Evolutionary conservation across 1,140 invertebrate species (phyloP), one percentile per base, ranked within the genome.

Genomic region (Conus betulinus): DNA sequence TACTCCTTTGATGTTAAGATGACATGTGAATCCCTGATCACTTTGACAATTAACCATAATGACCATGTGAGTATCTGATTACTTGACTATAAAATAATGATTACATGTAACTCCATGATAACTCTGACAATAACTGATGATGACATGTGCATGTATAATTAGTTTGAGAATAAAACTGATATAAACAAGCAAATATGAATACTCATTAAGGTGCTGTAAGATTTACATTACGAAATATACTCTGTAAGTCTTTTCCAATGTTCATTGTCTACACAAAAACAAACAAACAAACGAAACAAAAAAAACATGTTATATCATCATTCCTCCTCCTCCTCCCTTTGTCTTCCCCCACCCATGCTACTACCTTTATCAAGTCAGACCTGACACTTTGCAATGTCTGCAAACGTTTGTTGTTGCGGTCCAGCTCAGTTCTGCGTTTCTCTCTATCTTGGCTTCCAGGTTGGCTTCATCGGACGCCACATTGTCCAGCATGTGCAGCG

Each of bases 351-450:
- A 39, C 39, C 39, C 39, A 39, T 39, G 39, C 39, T 39, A 39
- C 39, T 3, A 39, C 39, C 51, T 55, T 15, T 11, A n/a, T 4
- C 20, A n/a, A 17, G 23, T 84, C 93, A 94, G 93, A 97, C 97
- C 97, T 97, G 71, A 99, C 98, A 97, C 98, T 98, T 94, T 98
- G 98, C 91, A 99, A 96, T 0, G 99, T 98, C 55, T 94, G 93
- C 71, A 99, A 95, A 86, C 99, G 96, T 95, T 99, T 99, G 93
- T 98, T 97, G 93, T 98, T 98, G 89, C 99, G 96, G 90, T 99
- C 98, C 83, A 99, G 96, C 94, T 99, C 99, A 7, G 97, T 96
- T 91, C 97, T 97, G 91, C 98, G 97, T 81, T 99, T 97, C 93
- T 97, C 93, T 99, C 98, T 89, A 99, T 98, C 96, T 99, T 99